phyloP scores from a whole-genome alignment of 2,113 vertebrate genomes.

The Mirounga angustirostris region DNA sequence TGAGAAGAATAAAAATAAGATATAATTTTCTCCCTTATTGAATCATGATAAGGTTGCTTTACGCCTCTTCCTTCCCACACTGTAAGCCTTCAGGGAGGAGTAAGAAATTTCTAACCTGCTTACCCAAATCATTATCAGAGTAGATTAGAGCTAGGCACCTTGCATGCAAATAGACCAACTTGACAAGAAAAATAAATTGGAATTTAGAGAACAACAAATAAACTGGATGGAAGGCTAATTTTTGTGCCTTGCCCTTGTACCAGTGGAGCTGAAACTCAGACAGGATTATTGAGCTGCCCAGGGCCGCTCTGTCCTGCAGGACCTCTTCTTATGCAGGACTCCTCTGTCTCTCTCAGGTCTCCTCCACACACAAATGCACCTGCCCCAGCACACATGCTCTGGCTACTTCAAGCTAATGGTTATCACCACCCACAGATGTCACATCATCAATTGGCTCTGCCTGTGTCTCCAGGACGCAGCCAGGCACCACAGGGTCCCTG shows the following conservation, averaged over 20 bases:
- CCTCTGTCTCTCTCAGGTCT: background rate
- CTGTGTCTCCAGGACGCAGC: background rate
- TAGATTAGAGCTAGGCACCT: conserved; percentile 58
- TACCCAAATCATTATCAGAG: conserved; percentile 71
- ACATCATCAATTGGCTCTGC: background rate
- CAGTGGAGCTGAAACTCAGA: background rate
- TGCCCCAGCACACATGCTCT: background rate
- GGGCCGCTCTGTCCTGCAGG: background rate
- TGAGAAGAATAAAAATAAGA: background rate
- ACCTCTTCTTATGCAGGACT: background rate
- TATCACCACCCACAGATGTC: background rate
- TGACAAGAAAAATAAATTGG: conserved; percentile 65
- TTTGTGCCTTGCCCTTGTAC: background rate
- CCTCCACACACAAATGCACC: too few species aligned
- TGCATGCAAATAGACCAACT: conserved; percentile 66
- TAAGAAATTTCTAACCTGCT: conserved; percentile 68
- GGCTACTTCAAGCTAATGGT: background rate
- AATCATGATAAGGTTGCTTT: conserved; percentile 58
- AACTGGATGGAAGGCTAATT: conserved; percentile 50
- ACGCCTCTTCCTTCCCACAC: background rate
- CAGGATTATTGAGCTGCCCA: background rate
- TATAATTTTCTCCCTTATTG: conserved; percentile 52
- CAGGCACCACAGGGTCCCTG: background rate
- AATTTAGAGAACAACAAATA: conserved; percentile 73
- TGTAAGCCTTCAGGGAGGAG: conserved; percentile 41